Base-by-base conservation (phyloP, 30 jellyfish, hydroid and myxozoan species). In the Pseudorhiza aurosa region DNA sequence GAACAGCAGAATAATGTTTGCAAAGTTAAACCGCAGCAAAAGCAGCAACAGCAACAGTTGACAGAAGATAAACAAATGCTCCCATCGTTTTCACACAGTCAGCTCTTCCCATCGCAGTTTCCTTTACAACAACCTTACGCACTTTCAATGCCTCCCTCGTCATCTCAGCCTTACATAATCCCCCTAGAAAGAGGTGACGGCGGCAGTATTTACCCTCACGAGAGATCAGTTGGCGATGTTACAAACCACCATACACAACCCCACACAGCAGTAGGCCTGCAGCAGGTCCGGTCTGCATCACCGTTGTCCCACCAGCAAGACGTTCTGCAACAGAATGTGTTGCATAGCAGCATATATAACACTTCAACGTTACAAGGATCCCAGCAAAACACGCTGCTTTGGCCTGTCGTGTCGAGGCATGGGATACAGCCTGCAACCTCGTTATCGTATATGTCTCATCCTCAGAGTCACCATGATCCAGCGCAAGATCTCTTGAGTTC, bases 1-100 rank as follows among this genome's bases (percentile, higher is more conserved):
- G 96, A 85, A 76, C 91, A 88, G 44, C 96, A 84, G 64, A 73
- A 84, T 32, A 88, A 88, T 45, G 94, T 92, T 12, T 92, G 98
- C 72, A 92, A 92, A 79, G 98, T 92, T 44, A 92, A 92, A 59
- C 98, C 98, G 18, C 98, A 84, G 51, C 98, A 92, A 49, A 96
- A 92, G 40, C 94, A 53, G 67, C 60, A 81, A 28, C 83, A 72
- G 35, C 94, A 82, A 53, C 80, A 57, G 2, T n/a, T 64, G 9
- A 72, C 72, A 2, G 87, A 82, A 24, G 77, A 71, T 21, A 73
- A 82, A 44, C 87, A 57, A 46, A 43, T 57, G 6, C 40, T 68
- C 44, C 72, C 93, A 24, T 43, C 93, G 0, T 69, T 50, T 51
- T 32, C 93, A 19, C 68, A 69, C 30, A 44, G 63, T 32, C 94